phyloP scores from a whole-genome alignment of 2,797 vertebrate genomes.

The Netta rufina region DNA sequence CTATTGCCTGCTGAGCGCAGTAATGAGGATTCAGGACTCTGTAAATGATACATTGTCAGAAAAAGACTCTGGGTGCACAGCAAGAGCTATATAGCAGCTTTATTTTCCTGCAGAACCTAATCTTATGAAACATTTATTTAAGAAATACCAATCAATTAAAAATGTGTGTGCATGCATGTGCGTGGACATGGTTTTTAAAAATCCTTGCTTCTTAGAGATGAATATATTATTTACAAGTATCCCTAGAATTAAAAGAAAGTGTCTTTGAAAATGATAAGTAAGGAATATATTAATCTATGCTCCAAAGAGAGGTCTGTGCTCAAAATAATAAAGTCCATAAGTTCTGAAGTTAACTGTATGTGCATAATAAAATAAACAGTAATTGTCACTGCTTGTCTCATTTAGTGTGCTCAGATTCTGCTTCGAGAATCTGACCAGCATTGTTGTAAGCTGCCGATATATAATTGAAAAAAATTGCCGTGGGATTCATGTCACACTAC shows the following conservation, averaged over 20 bases:
- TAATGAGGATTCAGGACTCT: constrained; percentile 66
- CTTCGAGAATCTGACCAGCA: not conserved
- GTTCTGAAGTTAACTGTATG: not conserved
- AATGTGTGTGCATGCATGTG: rapidly evolving
- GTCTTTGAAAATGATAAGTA: not conserved
- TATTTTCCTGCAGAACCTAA: constrained; percentile 26
- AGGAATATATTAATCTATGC: not conserved
- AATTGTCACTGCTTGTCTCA: not conserved
- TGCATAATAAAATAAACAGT: not conserved
- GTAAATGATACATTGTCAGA: constrained; percentile 58
- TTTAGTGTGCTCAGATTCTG: not conserved
- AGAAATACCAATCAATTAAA: constrained; percentile 44
- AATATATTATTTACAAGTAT: not conserved
- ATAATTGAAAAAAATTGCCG: not conserved
- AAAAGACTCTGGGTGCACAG: constrained; percentile 24
- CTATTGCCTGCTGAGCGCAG: constrained; percentile 62
- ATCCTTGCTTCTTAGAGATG: not conserved
- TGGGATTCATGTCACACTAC: not conserved
- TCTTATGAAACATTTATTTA: constrained; percentile 55
- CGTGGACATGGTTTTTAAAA: not conserved
- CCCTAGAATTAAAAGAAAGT: not conserved
- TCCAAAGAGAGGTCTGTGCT: not conserved
- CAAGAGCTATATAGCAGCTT: constrained; percentile 4
- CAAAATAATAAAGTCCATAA: not conserved
- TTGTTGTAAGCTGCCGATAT: not conserved